Conservation (phyloP, 1,140 invertebrate genomes). For the Drepana arcuata region DNA sequence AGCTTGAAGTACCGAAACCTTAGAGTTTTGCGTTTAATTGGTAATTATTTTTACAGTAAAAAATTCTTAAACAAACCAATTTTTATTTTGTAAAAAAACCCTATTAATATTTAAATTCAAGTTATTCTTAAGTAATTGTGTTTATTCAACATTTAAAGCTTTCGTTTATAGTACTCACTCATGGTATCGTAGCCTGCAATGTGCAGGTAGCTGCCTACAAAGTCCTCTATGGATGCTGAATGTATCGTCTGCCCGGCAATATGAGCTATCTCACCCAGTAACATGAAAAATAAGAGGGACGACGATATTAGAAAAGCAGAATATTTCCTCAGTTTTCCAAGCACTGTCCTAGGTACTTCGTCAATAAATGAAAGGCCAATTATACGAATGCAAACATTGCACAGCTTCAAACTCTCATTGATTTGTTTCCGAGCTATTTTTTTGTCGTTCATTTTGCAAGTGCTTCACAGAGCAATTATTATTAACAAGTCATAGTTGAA, state of each 20-base stretch:
- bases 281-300: conserved; percentile 24
- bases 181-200: conserved; percentile 48
- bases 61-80: too few species aligned
- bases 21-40: too few species aligned
- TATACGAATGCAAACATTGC: conserved; percentile 36
- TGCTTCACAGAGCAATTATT: too few species aligned
- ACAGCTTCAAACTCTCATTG: conserved; percentile 29
- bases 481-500: too few species aligned
- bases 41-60: too few species aligned
- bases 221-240: conserved; percentile 32
- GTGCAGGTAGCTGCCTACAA: conserved; percentile 37
- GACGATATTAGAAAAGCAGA: conserved; percentile 25
- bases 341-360: conserved; percentile 15
- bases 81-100: too few species aligned
- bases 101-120: too few species aligned
- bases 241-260: conserved; percentile 26
- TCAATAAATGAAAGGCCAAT: conserved; percentile 42
- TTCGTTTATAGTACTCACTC: conserved; percentile 42
- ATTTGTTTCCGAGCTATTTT: conserved; percentile 33
- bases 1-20: too few species aligned
- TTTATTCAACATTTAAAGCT: too few species aligned
- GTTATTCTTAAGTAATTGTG: too few species aligned
- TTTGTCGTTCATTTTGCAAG: too few species aligned
- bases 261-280: conserved; percentile 32
- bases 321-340: conserved; percentile 15